Conservation (phyloP, 2,888 invertebrate species). For the Colostygia pectinataria region DNA sequence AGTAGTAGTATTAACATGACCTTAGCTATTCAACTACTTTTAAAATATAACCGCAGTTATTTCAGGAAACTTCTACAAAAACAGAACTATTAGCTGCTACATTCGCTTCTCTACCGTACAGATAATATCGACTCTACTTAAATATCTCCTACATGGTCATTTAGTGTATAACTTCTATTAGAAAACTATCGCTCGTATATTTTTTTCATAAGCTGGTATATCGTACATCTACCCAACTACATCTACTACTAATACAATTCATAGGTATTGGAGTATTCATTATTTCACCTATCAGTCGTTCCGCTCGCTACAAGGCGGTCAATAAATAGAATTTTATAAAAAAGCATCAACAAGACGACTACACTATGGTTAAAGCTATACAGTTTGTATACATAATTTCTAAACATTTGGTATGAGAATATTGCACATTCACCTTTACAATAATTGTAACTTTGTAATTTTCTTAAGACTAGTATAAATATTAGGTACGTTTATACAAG, state of each 20-base stretch:
- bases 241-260: constrained; percentile 69
- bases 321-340: constrained; percentile 81
- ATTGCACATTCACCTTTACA: constrained; percentile 70
- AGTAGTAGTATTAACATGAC: no score
- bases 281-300: constrained; percentile 76
- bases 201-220: constrained; percentile 68
- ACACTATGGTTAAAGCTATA: constrained; percentile 80
- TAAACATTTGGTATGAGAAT: constrained; percentile 79
- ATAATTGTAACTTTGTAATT: constrained; percentile 50
- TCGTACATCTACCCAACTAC: constrained; percentile 50
- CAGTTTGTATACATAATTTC: constrained; percentile 80
- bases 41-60: not conserved
- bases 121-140: constrained; percentile 46
- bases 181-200: constrained; percentile 73
- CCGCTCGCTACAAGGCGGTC: constrained; percentile 74
- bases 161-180: constrained; percentile 66
- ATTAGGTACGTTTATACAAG: constrained; percentile 52
- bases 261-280: constrained; percentile 70
- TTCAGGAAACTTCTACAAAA: constrained; percentile 37
- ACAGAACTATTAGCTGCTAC: constrained; percentile 47
- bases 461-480: constrained; percentile 49
- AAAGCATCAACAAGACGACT: constrained; percentile 82
- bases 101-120: constrained; percentile 45
- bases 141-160: constrained; percentile 43
- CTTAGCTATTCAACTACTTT: not conserved